Evolutionary conservation across 2,888 invertebrate genomes (phyloP).

Genomic region (Drosophila gaucha): DNA sequence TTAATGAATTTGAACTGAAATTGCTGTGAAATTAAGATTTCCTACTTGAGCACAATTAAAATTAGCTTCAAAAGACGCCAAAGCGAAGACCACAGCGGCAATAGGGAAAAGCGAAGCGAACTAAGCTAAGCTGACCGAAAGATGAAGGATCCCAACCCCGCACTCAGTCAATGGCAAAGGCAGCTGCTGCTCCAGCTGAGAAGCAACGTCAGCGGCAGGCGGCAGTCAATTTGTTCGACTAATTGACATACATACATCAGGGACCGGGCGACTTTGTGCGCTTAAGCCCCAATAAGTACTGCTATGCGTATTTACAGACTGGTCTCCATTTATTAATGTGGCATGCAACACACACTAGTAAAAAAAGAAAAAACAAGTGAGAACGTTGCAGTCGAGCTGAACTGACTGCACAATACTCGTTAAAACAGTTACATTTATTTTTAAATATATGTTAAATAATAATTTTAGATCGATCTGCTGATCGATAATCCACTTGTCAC

Average conservation of each 20-base stretch:
- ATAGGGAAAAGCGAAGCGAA: neutral
- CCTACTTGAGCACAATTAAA: constrained; percentile 77
- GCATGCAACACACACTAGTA: constrained; percentile 17
- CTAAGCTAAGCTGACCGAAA: constrained; percentile 22
- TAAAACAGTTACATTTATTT: too few species aligned
- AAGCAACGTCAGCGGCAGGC: constrained; percentile 29
- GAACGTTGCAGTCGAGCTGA: too few species aligned
- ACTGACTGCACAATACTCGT: too few species aligned
- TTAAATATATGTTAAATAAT: too few species aligned
- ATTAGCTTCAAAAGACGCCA: constrained; percentile 68
- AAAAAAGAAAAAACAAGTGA: neutral
- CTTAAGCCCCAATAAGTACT: constrained; percentile 63
- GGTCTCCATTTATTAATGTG: constrained; percentile 43
- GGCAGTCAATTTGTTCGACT: constrained; percentile 69
- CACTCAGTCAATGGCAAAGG: constrained; percentile 28
- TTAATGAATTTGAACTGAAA: constrained; percentile 59
- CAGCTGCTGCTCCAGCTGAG: constrained; percentile 38
- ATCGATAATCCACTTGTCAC: too few species aligned
- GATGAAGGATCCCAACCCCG: constrained; percentile 32
- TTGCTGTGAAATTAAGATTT: constrained; percentile 77
- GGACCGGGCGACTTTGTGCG: constrained; percentile 42
- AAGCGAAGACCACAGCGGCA: constrained; percentile 36
- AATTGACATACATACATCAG: constrained; percentile 68
- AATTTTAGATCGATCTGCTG: too few species aligned
- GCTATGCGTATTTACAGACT: constrained; percentile 52